A percentile compares a stretch with the other conserved stretches of the same genome.
Evolutionary conservation across 2,888 invertebrate species (phyloP).

Genomic region (Notocelia uddmanniana): DNA sequence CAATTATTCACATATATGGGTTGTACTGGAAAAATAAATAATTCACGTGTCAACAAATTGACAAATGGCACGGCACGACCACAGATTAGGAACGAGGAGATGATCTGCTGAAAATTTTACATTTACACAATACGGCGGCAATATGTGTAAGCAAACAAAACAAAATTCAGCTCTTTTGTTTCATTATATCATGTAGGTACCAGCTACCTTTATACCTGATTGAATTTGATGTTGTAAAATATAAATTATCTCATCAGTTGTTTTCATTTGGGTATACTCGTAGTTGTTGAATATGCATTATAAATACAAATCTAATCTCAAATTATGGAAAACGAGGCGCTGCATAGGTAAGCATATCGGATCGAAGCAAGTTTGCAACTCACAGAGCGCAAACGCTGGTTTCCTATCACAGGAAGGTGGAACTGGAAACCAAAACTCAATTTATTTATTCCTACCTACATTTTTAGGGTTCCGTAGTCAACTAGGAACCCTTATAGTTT

Average conservation of each 20-base stretch:
- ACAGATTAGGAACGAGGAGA: conserved; percentile 50
- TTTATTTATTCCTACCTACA: conserved; percentile 10
- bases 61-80: conserved; percentile 46
- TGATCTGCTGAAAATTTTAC: conserved; percentile 3
- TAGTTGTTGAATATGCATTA: not conserved
- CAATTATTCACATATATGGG: conserved; percentile 77
- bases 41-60: conserved; percentile 64
- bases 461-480: too few species aligned
- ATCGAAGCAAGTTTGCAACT: conserved; percentile 25
- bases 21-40: conserved; percentile 69
- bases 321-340: not conserved
- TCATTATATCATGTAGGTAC: not conserved
- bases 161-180: conserved; percentile 18
- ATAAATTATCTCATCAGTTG: not conserved
- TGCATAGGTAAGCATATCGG: conserved; percentile 2
- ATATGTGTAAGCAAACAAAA: not conserved
- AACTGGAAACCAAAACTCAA: not conserved
- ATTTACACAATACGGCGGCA: not conserved
- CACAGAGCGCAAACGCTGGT: conserved; percentile 13
- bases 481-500: too few species aligned
- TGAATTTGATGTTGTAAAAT: not conserved
- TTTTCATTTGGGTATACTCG: not conserved
- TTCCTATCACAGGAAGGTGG: not conserved
- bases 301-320: not conserved
- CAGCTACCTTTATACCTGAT: too few species aligned